These are phyloP conservation scores for Vicugna pacos DNA, from an alignment of 2,113 vertebrate species.

Conservation along the genomic window DNA sequence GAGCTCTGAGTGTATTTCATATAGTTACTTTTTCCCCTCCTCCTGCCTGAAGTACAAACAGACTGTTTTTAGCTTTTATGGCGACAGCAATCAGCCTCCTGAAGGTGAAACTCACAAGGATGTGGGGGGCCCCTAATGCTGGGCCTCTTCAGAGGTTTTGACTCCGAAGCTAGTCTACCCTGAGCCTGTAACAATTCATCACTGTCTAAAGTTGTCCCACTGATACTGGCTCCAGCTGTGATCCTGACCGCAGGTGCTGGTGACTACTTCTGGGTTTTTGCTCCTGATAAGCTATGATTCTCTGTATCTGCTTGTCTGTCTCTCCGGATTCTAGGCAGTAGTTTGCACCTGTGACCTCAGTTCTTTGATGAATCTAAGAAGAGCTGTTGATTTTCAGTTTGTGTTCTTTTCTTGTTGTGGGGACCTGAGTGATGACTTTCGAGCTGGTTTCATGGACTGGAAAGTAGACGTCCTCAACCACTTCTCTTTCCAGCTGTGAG, in stretches of 20 bases:
- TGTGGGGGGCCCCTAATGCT: accelerated
- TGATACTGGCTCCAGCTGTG: accelerated
- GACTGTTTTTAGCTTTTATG: not conserved
- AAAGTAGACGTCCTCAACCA: not conserved
- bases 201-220: too few relatives aligned
- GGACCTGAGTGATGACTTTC: not conserved
- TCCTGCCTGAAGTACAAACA: not conserved
- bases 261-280: not conserved
- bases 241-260: not conserved
- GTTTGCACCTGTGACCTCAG: not conserved
- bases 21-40: not conserved
- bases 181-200: not conserved
- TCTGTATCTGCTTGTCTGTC: not conserved
- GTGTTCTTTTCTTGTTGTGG: not conserved
- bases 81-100: not conserved
- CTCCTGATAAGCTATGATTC: not conserved
- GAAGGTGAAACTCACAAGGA: not conserved
- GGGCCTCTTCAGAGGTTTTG: not conserved
- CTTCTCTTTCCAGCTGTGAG: not conserved
- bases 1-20: not conserved
- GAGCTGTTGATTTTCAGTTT: not conserved
- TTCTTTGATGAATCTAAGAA: not conserved
- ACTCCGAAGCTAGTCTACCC: not conserved
- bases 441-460: not conserved
- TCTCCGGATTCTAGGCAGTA: not conserved